Evolutionary conservation across 2,888 invertebrate genomes (phyloP), one percentile per base, ranked within the genome.

Genomic region (Pyrgus malvae): DNA sequence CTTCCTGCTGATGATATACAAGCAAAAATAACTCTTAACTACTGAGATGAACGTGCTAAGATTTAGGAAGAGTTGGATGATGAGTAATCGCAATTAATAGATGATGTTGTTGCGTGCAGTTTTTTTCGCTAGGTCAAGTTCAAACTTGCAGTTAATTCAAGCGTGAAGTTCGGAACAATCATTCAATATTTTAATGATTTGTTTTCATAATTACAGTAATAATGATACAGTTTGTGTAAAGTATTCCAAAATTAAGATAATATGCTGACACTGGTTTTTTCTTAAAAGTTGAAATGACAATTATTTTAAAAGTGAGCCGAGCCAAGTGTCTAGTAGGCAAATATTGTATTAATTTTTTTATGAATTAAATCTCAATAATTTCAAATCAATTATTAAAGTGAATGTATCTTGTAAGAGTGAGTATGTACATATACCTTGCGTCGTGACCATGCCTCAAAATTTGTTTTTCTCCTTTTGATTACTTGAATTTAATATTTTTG

Each of bases 61-160:
- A 11, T 6, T n/a, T 12, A 16, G 16, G 31, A 11, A 16, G 14
- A 31, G n/a, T 16, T 31, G 17, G 21, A 27, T 31, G 37, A 45
- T 45, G 29, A 53, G 40, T 33, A 48, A 46, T 55, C 25, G 41
- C 41, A 17, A 48, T 48, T 48, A 55, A 55, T 55, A 55, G 48
- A 19, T 48, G 23, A 41, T n/a, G 48, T 33, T 54, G 29, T 40
- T 44, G 29, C 27, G 21, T 27, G 45, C 21, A 40, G 12, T 38
- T 54, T 48, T 61, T 55, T 60, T 55, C 62, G 57, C 55, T 63
- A 59, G 68, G 67, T 70, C 69, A 69, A 69, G 69, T 68, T 67
- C 67, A 69, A 56, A 66, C 67, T 60, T 62, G 66, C 61, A 64
- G 60, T 64, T 59, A 63, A 66, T 63, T 67, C 56, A 57, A 61